Percentiles rank a stretch among this genome's conserved stretches.
Conservation (phyloP, 2,888 invertebrate species). For the Antitype chi region DNA sequence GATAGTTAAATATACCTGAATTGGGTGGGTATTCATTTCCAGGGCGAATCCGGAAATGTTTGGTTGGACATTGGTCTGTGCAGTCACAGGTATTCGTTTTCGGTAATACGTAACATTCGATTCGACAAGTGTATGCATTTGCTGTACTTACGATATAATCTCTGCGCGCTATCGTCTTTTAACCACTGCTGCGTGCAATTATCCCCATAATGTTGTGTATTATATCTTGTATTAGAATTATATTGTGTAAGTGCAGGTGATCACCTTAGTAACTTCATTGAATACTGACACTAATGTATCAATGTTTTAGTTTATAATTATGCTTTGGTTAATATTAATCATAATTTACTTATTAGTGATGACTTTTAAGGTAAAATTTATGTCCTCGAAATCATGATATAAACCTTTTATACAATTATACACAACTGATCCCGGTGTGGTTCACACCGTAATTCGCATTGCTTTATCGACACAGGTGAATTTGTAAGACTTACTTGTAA, state of each 20-base stretch:
- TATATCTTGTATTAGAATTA: conserved; percentile 87
- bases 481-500: conserved; percentile 90
- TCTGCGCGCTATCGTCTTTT: conserved; percentile 80
- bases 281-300: conserved; percentile 87
- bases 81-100: conserved; percentile 55
- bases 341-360: conserved; percentile 88
- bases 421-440: conserved; percentile 80
- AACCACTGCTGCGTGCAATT: conserved; percentile 87
- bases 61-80: conserved; percentile 47
- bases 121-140: conserved; percentile 69
- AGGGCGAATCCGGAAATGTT: conserved; percentile 65
- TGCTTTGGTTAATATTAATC: conserved; percentile 89
- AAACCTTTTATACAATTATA: conserved; percentile 84
- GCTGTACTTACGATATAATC: conserved; percentile 81
- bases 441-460: conserved; percentile 79
- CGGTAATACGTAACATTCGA: conserved; percentile 69
- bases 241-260: conserved; percentile 78
- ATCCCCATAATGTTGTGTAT: conserved; percentile 85
- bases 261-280: conserved; percentile 81
- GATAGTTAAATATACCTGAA: conserved; percentile 80
- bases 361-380: conserved; percentile 83
- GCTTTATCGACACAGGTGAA: conserved; percentile 89
- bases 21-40: conserved; percentile 78
- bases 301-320: conserved; percentile 88
- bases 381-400: conserved; percentile 87